Conservation (phyloP, 2,888 invertebrate genomes). For the Netelia inedita region DNA sequence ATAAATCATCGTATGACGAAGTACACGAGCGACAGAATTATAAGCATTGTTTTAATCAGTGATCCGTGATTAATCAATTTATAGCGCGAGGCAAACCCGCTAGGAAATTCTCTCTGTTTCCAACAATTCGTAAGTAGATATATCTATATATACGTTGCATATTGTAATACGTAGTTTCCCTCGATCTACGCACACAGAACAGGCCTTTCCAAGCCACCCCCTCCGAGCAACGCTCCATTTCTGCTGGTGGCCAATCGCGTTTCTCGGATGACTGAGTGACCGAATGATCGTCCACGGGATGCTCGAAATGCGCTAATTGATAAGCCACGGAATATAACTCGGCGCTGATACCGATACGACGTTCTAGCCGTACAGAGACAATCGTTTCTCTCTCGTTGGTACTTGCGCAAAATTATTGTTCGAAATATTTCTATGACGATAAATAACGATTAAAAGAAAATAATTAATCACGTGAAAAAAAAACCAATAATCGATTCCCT, state of each 20-base stretch:
- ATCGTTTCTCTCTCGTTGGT: slow-evolving; percentile 3
- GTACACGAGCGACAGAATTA: slow-evolving; percentile 31
- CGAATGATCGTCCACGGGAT: slow-evolving; percentile 22
- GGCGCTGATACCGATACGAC: neutral
- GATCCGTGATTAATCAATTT: slow-evolving; percentile 57
- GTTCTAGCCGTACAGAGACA: neutral
- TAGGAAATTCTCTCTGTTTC: slow-evolving; percentile 32
- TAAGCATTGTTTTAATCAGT: slow-evolving; percentile 46
- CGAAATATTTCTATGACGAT: neutral
- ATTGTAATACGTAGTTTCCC: neutral
- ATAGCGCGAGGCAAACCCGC: slow-evolving; percentile 21
- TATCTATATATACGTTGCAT: neutral
- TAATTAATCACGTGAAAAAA: too few species aligned
- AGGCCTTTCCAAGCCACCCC: neutral
- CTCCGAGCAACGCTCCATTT: slow-evolving; percentile 18
- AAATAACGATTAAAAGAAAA: too few species aligned
- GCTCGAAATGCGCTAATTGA: slow-evolving; percentile 26
- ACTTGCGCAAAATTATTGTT: neutral
- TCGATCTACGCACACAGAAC: neutral
- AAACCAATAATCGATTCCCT: too few species aligned
- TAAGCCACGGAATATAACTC: slow-evolving; percentile 21
- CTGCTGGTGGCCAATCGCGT: neutral
- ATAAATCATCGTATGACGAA: slow-evolving; percentile 55
- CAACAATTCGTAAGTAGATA: neutral
- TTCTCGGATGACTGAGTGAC: slow-evolving; percentile 39